phyloP scores from a whole-genome alignment of 2,113 vertebrate species.

The Delphinus delphis region DNA sequence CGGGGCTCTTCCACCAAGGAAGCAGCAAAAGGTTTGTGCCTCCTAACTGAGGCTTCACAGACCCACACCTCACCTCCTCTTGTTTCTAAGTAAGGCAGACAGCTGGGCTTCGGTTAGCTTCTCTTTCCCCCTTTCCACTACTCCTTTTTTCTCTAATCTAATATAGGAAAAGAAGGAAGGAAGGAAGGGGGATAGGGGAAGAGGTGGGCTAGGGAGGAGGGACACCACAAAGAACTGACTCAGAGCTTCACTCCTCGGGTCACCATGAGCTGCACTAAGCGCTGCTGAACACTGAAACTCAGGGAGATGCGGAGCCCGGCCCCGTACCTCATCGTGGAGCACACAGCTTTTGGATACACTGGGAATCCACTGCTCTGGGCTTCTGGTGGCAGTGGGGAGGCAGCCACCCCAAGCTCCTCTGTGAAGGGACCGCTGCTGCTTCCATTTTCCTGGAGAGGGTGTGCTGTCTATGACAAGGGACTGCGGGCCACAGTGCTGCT shows the following conservation, averaged over 20 bases:
- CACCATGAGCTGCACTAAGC: not conserved
- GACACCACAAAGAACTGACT: not conserved
- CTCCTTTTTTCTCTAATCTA: not conserved
- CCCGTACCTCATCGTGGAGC: constrained; percentile 64
- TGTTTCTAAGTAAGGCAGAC: not conserved
- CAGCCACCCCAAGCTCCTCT: constrained; percentile 75
- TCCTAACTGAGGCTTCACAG: not conserved
- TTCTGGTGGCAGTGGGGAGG: rapidly evolving
- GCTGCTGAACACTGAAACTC: not conserved
- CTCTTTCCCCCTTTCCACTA: not conserved
- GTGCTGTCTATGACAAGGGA: not conserved
- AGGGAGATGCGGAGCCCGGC: not conserved
- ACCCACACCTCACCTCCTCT: not conserved
- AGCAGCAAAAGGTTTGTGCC: not conserved
- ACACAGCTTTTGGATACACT: constrained; percentile 29
- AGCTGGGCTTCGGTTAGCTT: not conserved
- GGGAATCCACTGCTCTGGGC: not conserved
- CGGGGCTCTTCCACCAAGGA: not conserved
- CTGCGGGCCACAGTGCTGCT: not conserved
- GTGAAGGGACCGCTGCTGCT: constrained; percentile 69
- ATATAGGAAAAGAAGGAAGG: not conserved
- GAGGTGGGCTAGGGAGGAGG: not conserved
- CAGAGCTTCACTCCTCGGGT: not conserved
- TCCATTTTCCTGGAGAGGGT: constrained; percentile 63
- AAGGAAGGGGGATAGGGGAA: no score